Percentiles rank a stretch among this genome's conserved stretches.
Conservation (phyloP, 2,113 vertebrate species). For the Eublepharis macularius region DNA sequence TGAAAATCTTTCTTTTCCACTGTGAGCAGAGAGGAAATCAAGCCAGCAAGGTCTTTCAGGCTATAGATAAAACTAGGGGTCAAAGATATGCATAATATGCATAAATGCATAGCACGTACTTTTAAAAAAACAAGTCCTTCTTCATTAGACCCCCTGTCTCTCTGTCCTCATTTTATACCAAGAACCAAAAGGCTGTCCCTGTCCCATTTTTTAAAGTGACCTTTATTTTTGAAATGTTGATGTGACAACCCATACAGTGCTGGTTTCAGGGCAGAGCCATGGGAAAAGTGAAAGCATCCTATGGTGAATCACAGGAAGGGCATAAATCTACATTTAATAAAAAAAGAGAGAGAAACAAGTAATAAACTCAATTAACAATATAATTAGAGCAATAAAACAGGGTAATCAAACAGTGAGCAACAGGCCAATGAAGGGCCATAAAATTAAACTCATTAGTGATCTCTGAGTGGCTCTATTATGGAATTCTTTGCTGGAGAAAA, state of each 20-base stretch:
- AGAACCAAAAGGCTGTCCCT: neutral
- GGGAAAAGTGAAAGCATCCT: neutral
- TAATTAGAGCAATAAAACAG: constrained; percentile 38
- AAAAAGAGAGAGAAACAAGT: constrained; percentile 15
- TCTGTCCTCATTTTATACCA: neutral
- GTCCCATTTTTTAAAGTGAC: neutral
- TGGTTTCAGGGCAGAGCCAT: neutral
- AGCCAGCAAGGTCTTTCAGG: neutral
- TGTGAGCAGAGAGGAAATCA: neutral
- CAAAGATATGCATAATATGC: neutral
- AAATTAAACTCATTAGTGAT: constrained; percentile 39
- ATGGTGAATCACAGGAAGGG: neutral
- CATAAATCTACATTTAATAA: constrained; percentile 34
- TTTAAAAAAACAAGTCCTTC: neutral
- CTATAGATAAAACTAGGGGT: neutral
- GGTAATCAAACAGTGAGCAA: constrained; percentile 37
- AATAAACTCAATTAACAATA: constrained; percentile 42
- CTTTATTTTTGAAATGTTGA: neutral
- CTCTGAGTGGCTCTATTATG: neutral
- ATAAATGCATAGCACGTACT: neutral
- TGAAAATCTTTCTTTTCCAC: neutral
- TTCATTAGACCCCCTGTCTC: neutral
- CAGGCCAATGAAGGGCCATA: constrained; percentile 33
- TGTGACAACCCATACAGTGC: neutral
- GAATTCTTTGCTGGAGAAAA: neutral